Evolutionary conservation across 2,113 vertebrate species (phyloP).

Genomic region (Chaetorhynchus papuensis): DNA sequence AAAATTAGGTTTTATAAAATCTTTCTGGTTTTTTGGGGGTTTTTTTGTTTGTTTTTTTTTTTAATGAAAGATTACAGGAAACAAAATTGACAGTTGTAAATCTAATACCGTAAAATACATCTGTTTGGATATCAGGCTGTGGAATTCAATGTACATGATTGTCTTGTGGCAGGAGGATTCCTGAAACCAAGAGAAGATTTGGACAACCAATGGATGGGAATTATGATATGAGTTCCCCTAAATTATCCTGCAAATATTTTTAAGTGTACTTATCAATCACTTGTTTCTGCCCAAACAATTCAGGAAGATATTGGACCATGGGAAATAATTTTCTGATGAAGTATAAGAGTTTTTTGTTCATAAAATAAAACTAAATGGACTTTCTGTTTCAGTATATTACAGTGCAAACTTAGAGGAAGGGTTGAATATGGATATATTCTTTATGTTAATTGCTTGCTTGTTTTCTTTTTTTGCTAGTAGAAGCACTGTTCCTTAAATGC

Average conservation of each 20-base stretch:
- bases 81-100: neutral
- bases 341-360: neutral
- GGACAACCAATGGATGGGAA: neutral
- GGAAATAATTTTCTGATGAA: neutral
- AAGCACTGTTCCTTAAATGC: neutral
- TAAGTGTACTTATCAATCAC: neutral
- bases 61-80: neutral
- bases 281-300: neutral
- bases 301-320: neutral
- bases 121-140: neutral
- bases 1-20: neutral
- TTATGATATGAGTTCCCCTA: neutral
- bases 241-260: neutral
- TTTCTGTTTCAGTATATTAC: neutral
- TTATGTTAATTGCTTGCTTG: neutral
- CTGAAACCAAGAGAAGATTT: neutral
- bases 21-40: rapidly evolving
- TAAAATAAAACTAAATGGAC: neutral
- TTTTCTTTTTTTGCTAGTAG: neutral
- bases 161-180: neutral
- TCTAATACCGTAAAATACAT: neutral
- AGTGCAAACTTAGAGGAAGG: neutral
- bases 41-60: too few relatives aligned
- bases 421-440: neutral
- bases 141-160: neutral